A percentile compares a stretch with the other conserved stretches of the same genome.
These are phyloP conservation scores for Calameuta idolon DNA, from an alignment of 2,888 invertebrate genomes.

Conservation along the genomic window DNA sequence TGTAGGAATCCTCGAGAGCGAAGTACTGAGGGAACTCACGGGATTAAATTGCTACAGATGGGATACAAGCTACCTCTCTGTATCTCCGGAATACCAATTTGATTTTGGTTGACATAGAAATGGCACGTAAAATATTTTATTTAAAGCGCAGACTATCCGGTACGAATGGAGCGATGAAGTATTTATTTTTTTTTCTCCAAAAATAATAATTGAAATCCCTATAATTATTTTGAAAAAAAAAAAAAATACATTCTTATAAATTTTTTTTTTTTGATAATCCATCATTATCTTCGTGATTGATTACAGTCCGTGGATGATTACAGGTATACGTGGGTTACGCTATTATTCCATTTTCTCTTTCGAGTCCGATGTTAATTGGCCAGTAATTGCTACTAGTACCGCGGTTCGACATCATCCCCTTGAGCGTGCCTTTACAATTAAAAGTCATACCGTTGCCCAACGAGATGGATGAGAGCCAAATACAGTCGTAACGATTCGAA, in stretches of 20 bases:
- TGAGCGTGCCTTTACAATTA: not conserved
- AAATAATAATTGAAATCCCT: not conserved
- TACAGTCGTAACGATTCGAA: constrained; percentile 5
- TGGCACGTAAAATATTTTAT: not conserved
- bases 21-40: constrained; percentile 32
- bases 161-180: not conserved
- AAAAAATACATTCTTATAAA: not conserved
- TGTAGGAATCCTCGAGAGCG: constrained; percentile 1
- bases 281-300: not conserved
- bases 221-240: not conserved
- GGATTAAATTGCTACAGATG: constrained; percentile 59
- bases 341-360: not conserved
- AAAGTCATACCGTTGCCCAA: not conserved
- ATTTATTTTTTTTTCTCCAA: not conserved
- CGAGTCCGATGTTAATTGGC: not conserved
- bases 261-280: not conserved
- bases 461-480: constrained; percentile 8
- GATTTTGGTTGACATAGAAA: constrained; percentile 40
- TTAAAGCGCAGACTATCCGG: not conserved
- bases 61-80: constrained; percentile 48
- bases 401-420: not conserved
- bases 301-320: not conserved
- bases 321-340: not conserved
- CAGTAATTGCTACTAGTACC: not conserved
- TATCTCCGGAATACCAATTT: constrained; percentile 58